Percentiles rank a stretch among this genome's conserved stretches.
These are phyloP conservation scores for Geophilus truncorum DNA, from an alignment of 2,888 invertebrate species.

Conservation along the genomic window DNA sequence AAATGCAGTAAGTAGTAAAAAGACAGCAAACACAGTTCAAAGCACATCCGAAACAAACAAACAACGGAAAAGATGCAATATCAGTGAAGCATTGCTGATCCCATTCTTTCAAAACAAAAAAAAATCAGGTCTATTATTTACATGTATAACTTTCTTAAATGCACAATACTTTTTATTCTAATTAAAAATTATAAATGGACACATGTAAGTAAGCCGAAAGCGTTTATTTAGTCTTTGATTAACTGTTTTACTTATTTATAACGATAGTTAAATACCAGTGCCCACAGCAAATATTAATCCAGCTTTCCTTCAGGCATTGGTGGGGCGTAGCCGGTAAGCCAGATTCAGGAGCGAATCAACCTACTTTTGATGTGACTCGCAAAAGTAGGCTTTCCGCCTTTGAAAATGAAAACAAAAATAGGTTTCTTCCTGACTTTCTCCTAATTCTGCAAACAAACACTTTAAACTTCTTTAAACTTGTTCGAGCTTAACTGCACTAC, in stretches of 20 bases:
- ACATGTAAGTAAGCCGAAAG: no score
- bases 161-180: no score
- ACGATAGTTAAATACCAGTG: background rate
- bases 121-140: background rate
- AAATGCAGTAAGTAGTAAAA: no score
- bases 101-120: background rate
- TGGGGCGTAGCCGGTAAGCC: slow-evolving; percentile 19
- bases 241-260: background rate
- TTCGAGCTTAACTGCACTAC: background rate
- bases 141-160: background rate
- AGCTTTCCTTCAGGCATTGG: background rate
- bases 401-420: slow-evolving; percentile 6
- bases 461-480: background rate
- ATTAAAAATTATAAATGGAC: no score
- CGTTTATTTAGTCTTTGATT: background rate
- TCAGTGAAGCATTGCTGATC: slow-evolving; percentile 2
- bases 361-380: slow-evolving; percentile 18
- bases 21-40: background rate
- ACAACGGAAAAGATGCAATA: slow-evolving; percentile 3
- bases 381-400: slow-evolving; percentile 21
- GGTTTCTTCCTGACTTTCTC: slow-evolving; percentile 17
- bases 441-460: background rate
- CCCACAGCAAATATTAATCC: background rate
- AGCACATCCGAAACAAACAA: background rate
- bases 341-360: slow-evolving; percentile 27